Evolutionary conservation across 2,888 invertebrate species (phyloP).

Genomic region (Lissonota sp.): DNA sequence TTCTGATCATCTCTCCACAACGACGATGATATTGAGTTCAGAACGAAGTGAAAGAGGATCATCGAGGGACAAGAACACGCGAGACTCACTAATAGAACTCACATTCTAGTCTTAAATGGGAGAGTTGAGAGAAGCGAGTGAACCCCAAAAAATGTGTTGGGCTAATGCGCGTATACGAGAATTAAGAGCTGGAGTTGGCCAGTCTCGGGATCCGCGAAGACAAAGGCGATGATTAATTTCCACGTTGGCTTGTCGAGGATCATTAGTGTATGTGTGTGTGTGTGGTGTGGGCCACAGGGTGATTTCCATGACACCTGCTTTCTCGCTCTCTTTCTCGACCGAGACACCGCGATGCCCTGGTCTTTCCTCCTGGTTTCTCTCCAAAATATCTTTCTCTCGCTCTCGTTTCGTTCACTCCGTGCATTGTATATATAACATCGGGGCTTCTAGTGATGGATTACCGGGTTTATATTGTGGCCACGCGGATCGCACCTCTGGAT

Average conservation of each 20-base stretch:
- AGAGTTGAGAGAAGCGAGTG: constrained; percentile 16
- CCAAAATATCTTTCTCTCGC: constrained; percentile 5
- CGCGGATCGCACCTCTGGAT: constrained; percentile 56
- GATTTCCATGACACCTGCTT: constrained; percentile 81
- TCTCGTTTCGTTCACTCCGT: constrained; percentile 55
- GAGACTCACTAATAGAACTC: constrained; percentile 18
- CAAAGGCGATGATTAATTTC: constrained; percentile 83
- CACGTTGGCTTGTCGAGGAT: constrained; percentile 80
- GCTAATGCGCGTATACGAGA: constrained; percentile 21
- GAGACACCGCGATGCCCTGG: constrained; percentile 30
- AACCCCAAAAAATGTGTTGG: constrained; percentile 48
- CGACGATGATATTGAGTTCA: constrained; percentile 4
- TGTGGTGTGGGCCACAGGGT: constrained; percentile 68
- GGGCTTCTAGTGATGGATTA: constrained; percentile 81
- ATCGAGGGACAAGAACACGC: constrained; percentile 34
- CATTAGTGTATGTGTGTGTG: constrained; percentile 73
- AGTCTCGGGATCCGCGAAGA: constrained; percentile 71
- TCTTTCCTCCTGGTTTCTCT: constrained; percentile 42
- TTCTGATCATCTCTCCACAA: background rate
- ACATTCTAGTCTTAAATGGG: constrained; percentile 17
- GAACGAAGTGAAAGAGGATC: constrained; percentile 22
- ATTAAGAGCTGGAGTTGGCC: constrained; percentile 1
- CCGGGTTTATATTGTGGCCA: constrained; percentile 62
- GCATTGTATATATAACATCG: constrained; percentile 33
- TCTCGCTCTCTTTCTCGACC: constrained; percentile 11